Evolutionary conservation across 2,888 invertebrate genomes (phyloP), one percentile per base, ranked within the genome.

Genomic region (Eristalis arbustorum): DNA sequence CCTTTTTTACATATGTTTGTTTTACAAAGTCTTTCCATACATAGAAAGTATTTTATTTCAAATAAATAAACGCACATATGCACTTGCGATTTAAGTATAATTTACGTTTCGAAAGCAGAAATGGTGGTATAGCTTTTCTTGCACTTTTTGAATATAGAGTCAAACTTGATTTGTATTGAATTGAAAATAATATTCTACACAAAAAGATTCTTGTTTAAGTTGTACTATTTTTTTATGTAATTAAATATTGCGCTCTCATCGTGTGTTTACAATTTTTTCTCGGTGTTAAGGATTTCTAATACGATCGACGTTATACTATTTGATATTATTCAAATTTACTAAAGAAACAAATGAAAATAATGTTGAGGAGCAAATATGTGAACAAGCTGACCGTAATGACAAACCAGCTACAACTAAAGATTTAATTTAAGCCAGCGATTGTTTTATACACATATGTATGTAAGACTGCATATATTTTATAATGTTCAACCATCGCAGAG

Each of bases 401-500:
- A 75, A 82, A 68, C 82, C 66, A 71, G 49, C 71, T 82, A 57
- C 63, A 83, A 87, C 87, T 87, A 83, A 83, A 87, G 87, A 87
- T 87, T 87, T 23, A 82, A 78, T 83, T 87, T 78, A 74, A 78
- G 56, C 78, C 69, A 69, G 31, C 68, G 67, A 74, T 78, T 81
- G 63, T 82, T 83, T 87, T 87, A 87, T 87, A 87, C 85, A 81
- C 85, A 85, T 76, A 80, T 64, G 75, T 76, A 67, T 72, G 49
- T 49, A 49, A 18, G 37, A 37, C 13, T 37, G 49, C 49, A 49
- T 49, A 49, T 25, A 76, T 40, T 77, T 72, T 73, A 49, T 28
- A 73, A 82, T 77, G 77, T 87, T 87, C 82, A 67, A 74, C 66
- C 56, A 73, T 42, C 31, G 57, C 49, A 71, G 82, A 82, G 77